These are phyloP conservation scores for Pocota personata DNA, from an alignment of 2,888 invertebrate genomes.

Conservation along the genomic window DNA sequence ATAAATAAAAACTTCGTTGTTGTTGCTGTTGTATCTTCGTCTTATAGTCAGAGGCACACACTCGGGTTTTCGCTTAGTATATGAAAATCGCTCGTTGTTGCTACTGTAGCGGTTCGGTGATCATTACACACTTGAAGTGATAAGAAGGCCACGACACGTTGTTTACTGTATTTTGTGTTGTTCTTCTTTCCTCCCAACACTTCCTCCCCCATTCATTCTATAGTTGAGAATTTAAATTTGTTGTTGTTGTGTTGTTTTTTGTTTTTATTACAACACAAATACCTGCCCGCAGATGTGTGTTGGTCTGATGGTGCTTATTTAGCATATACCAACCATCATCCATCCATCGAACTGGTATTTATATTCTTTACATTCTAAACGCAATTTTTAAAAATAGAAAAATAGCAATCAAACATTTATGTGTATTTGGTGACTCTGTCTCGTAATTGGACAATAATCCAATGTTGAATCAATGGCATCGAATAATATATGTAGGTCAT, in stretches of 20 bases:
- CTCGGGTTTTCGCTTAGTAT: neutral
- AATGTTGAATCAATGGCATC: slow-evolving; percentile 61
- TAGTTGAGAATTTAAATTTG: slow-evolving; percentile 3
- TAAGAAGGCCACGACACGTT: slow-evolving; percentile 71
- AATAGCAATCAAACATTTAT: slow-evolving; percentile 30
- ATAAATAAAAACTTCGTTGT: slow-evolving; percentile 5
- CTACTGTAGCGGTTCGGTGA: slow-evolving; percentile 57
- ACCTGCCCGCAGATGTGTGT: slow-evolving; percentile 37
- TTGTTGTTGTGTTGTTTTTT: neutral
- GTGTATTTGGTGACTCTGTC: slow-evolving; percentile 44
- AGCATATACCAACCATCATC: neutral
- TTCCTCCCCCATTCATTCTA: neutral
- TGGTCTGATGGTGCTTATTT: neutral
- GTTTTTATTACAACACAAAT: slow-evolving; percentile 31
- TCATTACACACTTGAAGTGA: slow-evolving; percentile 70
- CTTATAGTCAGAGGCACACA: neutral
- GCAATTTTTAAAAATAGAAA: slow-evolving; percentile 45
- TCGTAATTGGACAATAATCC: slow-evolving; percentile 57
- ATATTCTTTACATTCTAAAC: neutral
- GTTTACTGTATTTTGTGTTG: slow-evolving; percentile 50
- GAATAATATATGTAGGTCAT: slow-evolving; percentile 44
- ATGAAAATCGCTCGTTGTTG: slow-evolving; percentile 19
- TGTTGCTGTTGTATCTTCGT: neutral
- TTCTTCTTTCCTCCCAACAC: neutral
- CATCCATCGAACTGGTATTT: slow-evolving; percentile 5